Evolutionary conservation across 2,797 vertebrate species (phyloP).

Genomic region (Selene dorsalis): DNA sequence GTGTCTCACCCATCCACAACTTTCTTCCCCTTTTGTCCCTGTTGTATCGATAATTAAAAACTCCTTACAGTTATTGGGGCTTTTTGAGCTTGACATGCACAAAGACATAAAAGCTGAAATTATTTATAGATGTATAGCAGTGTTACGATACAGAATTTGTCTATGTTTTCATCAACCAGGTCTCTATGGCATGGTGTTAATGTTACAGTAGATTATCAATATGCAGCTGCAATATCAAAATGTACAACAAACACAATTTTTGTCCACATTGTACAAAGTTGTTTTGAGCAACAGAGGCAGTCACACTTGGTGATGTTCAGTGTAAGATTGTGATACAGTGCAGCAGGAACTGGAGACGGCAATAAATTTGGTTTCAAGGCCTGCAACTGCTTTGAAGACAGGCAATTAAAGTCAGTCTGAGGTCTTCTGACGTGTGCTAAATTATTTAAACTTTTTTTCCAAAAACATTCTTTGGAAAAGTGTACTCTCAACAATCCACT

Average conservation of each 20-base stretch:
- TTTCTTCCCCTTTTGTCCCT: not conserved
- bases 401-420: not conserved
- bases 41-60: constrained; percentile 28
- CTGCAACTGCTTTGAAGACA: not conserved
- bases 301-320: not conserved
- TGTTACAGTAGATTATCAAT: constrained; percentile 1
- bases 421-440: constrained; percentile 8
- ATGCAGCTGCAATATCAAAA: not conserved
- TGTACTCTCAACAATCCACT: not conserved
- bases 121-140: constrained; percentile 24
- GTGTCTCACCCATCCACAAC: not conserved
- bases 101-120: constrained; percentile 8
- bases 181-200: not conserved
- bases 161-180: not conserved
- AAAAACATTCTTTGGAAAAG: not conserved
- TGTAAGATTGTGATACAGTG: not conserved
- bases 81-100: constrained; percentile 9
- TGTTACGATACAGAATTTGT: not conserved
- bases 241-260: not conserved
- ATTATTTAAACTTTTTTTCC: constrained; percentile 6
- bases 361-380: constrained; percentile 3
- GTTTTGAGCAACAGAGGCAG: not conserved
- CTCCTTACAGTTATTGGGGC: constrained; percentile 6
- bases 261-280: not conserved
- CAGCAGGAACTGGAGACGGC: not conserved